Evolutionary conservation across 2,113 vertebrate species (phyloP).

Genomic region (Pterocles burchelli): DNA sequence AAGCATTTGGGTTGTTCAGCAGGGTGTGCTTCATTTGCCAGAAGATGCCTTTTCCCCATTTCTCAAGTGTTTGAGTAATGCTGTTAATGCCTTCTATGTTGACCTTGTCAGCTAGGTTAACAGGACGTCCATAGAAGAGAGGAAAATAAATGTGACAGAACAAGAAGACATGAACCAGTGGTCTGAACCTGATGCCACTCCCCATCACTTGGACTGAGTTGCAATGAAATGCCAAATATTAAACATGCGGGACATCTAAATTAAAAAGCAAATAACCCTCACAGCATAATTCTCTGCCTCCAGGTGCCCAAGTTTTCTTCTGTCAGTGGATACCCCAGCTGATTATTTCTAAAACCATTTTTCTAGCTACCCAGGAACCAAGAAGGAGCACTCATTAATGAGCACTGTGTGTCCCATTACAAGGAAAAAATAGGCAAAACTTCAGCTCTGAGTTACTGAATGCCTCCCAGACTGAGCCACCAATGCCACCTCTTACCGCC

Average conservation of each 20-base stretch:
- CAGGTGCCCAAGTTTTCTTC: not conserved
- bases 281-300: not conserved
- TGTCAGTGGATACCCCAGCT: not conserved
- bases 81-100: constrained; percentile 66
- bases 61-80: constrained; percentile 70
- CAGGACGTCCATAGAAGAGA: not conserved
- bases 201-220: not conserved
- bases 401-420: not conserved
- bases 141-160: not conserved
- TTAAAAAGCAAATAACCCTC: not conserved
- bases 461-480: not conserved
- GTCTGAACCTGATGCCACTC: not conserved
- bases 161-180: not conserved
- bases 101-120: constrained; percentile 67
- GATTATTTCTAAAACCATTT: not conserved
- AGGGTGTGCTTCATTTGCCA: constrained; percentile 69
- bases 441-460: not conserved
- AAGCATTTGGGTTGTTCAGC: constrained; percentile 58
- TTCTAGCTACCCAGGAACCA: not conserved
- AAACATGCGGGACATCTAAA: not conserved
- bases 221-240: not conserved
- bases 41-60: constrained; percentile 75
- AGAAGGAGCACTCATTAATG: not conserved
- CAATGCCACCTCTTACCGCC: constrained; percentile 57
- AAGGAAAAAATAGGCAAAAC: not conserved